These are phyloP conservation scores for Diplogasteroides magnus DNA, from an alignment of 1,140 invertebrate genomes.

Conservation along the genomic window DNA sequence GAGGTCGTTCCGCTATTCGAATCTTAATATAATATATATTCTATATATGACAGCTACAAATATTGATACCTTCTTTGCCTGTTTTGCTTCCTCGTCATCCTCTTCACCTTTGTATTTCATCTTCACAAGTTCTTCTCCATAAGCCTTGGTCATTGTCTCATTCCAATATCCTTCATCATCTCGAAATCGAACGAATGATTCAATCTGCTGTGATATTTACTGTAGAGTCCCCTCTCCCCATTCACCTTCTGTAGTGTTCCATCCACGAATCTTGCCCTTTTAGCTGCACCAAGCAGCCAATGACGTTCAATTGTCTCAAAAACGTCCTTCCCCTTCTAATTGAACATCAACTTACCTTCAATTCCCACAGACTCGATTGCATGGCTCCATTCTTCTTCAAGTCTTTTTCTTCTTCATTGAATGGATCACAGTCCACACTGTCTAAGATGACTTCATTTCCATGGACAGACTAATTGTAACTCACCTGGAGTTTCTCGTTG, in stretches of 20 bases:
- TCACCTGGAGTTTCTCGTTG: constrained; percentile 58
- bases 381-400: constrained; percentile 72
- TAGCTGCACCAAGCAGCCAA: constrained; percentile 24
- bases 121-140: constrained; percentile 18
- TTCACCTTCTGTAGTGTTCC: constrained; percentile 11
- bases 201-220: neutral
- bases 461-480: too few species aligned
- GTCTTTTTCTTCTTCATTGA: constrained; percentile 72
- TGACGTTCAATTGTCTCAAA: constrained; percentile 18
- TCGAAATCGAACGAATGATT: constrained; percentile 31
- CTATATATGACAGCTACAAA: neutral
- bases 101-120: constrained; percentile 13
- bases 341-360: constrained; percentile 58
- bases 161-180: constrained; percentile 23
- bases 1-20: constrained; percentile 10
- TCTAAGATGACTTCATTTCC: too few species aligned
- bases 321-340: neutral
- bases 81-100: constrained; percentile 18
- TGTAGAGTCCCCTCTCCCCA: too few species aligned
- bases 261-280: constrained; percentile 28
- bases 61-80: constrained; percentile 1
- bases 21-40: constrained; percentile 5
- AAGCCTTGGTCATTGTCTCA: constrained; percentile 19
- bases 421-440: constrained; percentile 67
- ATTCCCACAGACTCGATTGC: constrained; percentile 84